phyloP scores from a whole-genome alignment of 1,140 invertebrate species.

The Macrotrachela quadricornifera region DNA sequence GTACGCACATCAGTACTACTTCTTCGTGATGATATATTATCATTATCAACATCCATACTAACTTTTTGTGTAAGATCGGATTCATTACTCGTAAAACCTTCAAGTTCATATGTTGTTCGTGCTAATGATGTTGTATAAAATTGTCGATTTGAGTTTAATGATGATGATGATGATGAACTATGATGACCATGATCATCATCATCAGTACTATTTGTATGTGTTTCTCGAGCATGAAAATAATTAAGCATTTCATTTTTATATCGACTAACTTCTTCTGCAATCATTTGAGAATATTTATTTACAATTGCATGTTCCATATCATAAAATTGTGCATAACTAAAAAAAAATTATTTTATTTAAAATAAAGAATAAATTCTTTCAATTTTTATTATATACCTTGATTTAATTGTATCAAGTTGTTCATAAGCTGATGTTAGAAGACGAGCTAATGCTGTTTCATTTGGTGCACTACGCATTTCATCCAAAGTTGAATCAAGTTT shows the following conservation, averaged over 20 bases:
- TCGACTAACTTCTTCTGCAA: constrained; percentile 17
- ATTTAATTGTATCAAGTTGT: constrained; percentile 22
- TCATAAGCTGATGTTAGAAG: constrained; percentile 17
- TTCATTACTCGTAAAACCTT: not conserved
- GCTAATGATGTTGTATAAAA: no score
- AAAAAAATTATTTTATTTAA: not conserved
- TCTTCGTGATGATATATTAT: constrained; percentile 1
- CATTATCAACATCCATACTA: constrained; percentile 12
- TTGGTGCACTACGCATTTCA: constrained; percentile 26
- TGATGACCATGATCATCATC: not conserved
- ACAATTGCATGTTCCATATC: constrained; percentile 20
- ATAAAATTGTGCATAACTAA: constrained; percentile 23
- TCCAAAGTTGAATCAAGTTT: constrained; percentile 28
- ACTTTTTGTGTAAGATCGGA: constrained; percentile 13
- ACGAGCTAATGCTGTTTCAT: constrained; percentile 17
- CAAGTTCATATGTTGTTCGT: not conserved
- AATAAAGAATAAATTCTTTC: not conserved
- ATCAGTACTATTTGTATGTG: not conserved
- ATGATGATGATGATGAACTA: no score
- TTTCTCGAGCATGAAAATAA: constrained; percentile 13
- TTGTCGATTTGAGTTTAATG: no score
- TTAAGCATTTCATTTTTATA: constrained; percentile 21
- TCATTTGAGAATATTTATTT: constrained; percentile 23
- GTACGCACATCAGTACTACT: not conserved
- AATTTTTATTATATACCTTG: constrained; percentile 17